Base-by-base conservation (phyloP, 2,888 invertebrate genomes). In the Philopedon plagiatum region DNA sequence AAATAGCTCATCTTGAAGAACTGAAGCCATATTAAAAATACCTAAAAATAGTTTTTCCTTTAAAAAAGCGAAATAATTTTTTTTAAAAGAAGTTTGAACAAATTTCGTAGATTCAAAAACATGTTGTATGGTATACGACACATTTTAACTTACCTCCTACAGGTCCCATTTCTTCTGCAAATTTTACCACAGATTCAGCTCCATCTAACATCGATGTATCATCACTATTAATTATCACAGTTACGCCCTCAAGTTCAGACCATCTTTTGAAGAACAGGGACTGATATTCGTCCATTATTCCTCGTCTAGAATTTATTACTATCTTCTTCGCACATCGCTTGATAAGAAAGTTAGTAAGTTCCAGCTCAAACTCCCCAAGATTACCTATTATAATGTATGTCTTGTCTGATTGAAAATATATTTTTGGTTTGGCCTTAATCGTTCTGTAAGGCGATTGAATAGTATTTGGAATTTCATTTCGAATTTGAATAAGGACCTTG, bases 311-410 rank as follows among this genome's bases (percentile, higher is more conserved):
- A 0, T 90, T 89, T 0, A 91, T 83, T 0, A 91, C 85, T 2
- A 92, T 75, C 46, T 88, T 87, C 64, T 80, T 86, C 1, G 90
- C 91, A 5, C 91, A 91, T 56, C 90, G 85, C 46, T 86, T 86
- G 44, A 90, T 86, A 76, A 92, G 78, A 89, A 90, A 90, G 67
- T 87, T 84, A 13, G 88, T 85, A 64, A 92, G 81, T 81, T 91
- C 91, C 23, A 92, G 83, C 23, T 91, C 91, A 81, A 92, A 90
- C 3, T 91, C 91, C 70, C 92, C 92, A 46, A 91, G 86, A 73
- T 91, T 90, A 66, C 87, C 87, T n/a, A 86, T 83, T 57, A 84
- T 63, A 13, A 84, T 75, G 72, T 83, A 84, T 0, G 81, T 79
- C 75, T 83, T 83, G 7, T 80, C 79, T 7, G 80, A 79, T 60